Evolutionary conservation across 2,797 vertebrate genomes (phyloP).

Genomic region (Parauchenoglanis punctatus): DNA sequence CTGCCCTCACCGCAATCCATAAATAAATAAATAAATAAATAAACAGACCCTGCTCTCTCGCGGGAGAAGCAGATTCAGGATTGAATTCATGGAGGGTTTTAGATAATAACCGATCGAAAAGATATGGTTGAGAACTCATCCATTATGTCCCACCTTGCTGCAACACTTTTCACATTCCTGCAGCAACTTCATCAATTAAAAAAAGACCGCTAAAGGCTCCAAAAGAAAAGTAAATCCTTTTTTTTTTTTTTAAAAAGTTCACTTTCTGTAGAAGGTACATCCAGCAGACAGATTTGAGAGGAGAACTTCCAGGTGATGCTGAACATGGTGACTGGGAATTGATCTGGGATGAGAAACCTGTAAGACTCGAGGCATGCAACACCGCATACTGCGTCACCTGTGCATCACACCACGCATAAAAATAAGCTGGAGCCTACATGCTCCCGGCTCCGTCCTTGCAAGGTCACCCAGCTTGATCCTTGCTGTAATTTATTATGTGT

Average conservation of each 20-base stretch:
- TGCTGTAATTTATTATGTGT: not conserved
- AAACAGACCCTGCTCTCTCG: not conserved
- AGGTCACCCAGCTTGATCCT: not conserved
- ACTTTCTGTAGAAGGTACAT: not conserved
- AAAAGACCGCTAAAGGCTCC: not conserved
- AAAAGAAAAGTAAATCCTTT: not conserved
- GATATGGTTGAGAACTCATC: no score
- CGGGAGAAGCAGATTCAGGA: not conserved
- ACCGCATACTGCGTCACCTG: constrained; percentile 1
- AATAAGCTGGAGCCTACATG: not conserved
- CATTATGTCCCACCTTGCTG: no score
- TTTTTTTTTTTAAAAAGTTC: not conserved
- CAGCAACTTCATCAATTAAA: no score
- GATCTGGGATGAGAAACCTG: not conserved
- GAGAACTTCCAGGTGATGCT: not conserved
- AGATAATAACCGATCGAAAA: no score
- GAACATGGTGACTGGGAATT: not conserved
- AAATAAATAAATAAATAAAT: no score
- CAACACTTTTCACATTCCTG: no score
- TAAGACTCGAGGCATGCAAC: not conserved
- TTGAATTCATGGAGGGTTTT: not conserved
- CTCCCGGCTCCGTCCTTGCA: constrained; percentile 5
- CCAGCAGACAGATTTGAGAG: not conserved
- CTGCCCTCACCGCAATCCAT: not conserved
- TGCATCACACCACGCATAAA: not conserved